phyloP scores from a whole-genome alignment of 2,113 vertebrate genomes.

The Pterocles orientalis region DNA sequence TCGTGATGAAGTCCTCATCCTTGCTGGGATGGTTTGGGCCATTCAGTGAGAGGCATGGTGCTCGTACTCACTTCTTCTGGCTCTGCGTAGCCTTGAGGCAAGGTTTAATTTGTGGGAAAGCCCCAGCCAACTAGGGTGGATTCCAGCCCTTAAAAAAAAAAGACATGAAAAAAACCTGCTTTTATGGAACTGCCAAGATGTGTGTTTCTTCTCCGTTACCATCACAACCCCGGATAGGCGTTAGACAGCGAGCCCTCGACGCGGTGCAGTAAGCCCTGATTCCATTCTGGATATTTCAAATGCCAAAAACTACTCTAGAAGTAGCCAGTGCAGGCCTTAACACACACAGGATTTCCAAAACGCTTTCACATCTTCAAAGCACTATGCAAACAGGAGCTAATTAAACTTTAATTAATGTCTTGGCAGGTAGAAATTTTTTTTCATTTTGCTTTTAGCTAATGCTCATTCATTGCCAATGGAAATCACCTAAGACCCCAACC shows the following conservation, averaged over 20 bases:
- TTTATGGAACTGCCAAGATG: constrained; percentile 12
- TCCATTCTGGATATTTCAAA: background rate
- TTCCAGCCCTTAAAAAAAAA: constrained; percentile 11
- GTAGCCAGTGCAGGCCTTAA: background rate
- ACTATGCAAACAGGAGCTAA: constrained; percentile 19
- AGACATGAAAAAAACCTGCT: background rate
- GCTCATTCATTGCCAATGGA: background rate
- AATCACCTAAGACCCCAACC: background rate
- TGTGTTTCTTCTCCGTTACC: background rate
- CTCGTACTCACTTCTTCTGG: background rate
- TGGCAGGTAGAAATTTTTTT: background rate
- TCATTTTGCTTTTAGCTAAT: background rate
- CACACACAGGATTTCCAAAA: background rate
- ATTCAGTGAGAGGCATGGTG: rapidly evolving
- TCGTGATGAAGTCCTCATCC: background rate
- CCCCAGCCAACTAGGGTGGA: background rate
- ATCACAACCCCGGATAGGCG: background rate
- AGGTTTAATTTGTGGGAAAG: background rate
- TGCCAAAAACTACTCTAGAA: constrained; percentile 12
- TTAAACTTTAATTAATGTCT: constrained; percentile 49
- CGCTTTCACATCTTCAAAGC: background rate
- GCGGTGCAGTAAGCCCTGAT: rapidly evolving
- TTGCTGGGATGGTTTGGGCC: background rate
- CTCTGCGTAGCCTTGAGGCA: background rate
- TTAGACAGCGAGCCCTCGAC: background rate